Conservation (phyloP, 2,888 invertebrate genomes). For the Resseliella maxima region DNA sequence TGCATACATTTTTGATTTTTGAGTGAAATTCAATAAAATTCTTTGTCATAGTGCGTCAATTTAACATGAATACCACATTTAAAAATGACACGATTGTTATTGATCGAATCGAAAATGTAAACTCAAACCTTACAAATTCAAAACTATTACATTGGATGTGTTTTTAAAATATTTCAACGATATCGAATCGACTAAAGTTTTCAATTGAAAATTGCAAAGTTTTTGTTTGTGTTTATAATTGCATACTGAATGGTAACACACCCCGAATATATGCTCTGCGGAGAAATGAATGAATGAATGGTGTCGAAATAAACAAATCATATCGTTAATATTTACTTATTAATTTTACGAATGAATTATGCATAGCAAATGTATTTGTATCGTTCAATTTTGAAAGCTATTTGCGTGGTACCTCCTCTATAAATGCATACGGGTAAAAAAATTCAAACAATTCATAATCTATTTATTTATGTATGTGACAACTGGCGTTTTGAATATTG, state of each 20-base stretch:
- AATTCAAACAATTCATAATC: not conserved
- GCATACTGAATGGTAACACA: not conserved
- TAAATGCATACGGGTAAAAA: not conserved
- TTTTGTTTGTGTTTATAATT: not conserved
- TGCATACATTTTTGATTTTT: too few relatives aligned
- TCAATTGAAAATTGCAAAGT: constrained; percentile 10
- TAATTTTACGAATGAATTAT: constrained; percentile 28
- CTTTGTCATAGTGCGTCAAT: not conserved
- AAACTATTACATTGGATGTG: not conserved
- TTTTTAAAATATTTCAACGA: not conserved
- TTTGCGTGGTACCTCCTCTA: not conserved
- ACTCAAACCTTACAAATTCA: too few relatives aligned
- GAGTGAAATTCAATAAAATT: not conserved
- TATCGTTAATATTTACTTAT: constrained; percentile 42
- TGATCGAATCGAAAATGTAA: not conserved
- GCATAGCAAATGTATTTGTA: constrained; percentile 10
- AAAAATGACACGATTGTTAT: not conserved
- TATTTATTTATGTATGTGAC: not conserved
- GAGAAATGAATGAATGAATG: not conserved
- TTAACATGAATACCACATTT: not conserved
- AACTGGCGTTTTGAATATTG: not conserved
- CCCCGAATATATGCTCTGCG: not conserved
- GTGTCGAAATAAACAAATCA: constrained; percentile 24
- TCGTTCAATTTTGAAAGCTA: constrained; percentile 4
- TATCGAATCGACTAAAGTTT: not conserved